phyloP scores from a whole-genome alignment of 2,797 vertebrate species.

The Galaxias olidus region DNA sequence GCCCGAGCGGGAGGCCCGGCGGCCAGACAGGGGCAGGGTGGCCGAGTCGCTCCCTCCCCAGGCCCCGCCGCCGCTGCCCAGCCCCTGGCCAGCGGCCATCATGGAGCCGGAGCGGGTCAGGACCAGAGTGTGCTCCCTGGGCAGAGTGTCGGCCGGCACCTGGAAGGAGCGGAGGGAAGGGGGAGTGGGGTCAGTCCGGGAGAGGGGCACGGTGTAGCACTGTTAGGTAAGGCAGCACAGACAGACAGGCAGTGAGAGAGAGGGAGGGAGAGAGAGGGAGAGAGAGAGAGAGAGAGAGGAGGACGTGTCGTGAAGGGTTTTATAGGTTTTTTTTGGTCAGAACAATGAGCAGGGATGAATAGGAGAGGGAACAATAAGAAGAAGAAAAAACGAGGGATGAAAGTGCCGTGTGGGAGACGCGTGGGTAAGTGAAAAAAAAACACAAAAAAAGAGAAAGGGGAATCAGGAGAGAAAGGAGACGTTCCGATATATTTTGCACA shows the following conservation, averaged over 20 bases:
- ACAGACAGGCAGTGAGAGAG: slow-evolving; percentile 30
- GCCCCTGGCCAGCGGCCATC: slow-evolving; percentile 57
- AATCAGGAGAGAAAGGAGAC: background rate
- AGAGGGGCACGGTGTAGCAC: slow-evolving; percentile 43
- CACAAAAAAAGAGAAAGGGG: slow-evolving; percentile 28
- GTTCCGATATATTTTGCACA: background rate
- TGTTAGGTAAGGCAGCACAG: slow-evolving; percentile 43
- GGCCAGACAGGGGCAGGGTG: slow-evolving; percentile 78
- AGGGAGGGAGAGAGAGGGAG: slow-evolving; percentile 12
- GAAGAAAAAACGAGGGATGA: slow-evolving; percentile 27
- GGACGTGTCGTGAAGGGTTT: too few species aligned
- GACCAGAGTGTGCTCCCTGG: slow-evolving; percentile 75
- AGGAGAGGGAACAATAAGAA: slow-evolving; percentile 3
- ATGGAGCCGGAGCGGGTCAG: slow-evolving; percentile 76
- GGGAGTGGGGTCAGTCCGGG: slow-evolving; percentile 67
- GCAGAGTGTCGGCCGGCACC: slow-evolving; percentile 78
- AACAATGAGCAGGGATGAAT: too few species aligned
- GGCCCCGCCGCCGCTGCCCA: slow-evolving; percentile 69
- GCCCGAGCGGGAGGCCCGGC: slow-evolving; percentile 77
- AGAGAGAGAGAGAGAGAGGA: background rate
- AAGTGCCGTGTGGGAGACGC: slow-evolving; percentile 36
- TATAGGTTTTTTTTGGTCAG: too few species aligned
- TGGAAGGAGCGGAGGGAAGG: slow-evolving; percentile 67
- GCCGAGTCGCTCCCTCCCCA: slow-evolving; percentile 70
- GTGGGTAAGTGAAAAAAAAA: slow-evolving; percentile 60